Evolutionary conservation across 1,140 invertebrate genomes (phyloP).

Genomic region (Ceratina calcarata): DNA sequence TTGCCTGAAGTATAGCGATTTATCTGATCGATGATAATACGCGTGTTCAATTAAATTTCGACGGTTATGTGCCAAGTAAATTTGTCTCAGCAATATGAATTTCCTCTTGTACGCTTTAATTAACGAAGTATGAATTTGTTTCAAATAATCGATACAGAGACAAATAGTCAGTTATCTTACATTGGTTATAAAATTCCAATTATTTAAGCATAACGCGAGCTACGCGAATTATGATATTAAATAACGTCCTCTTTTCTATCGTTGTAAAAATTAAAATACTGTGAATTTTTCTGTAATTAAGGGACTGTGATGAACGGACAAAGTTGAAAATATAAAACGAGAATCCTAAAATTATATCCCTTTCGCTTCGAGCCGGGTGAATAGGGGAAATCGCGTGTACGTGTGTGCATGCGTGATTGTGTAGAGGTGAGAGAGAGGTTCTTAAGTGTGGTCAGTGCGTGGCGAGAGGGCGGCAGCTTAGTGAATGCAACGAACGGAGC

Average conservation of each 20-base stretch:
- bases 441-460: slow-evolving; percentile 19
- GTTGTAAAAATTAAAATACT: too few species aligned
- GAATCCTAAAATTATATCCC: background rate
- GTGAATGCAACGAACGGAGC: background rate
- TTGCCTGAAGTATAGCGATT: background rate
- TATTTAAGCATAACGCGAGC: too few species aligned
- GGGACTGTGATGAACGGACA: background rate
- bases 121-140: too few species aligned
- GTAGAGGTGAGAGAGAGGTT: slow-evolving; percentile 5
- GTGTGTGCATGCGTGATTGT: background rate
- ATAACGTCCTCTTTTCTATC: too few species aligned
- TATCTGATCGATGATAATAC: background rate
- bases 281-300: background rate
- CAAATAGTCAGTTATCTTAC: too few species aligned
- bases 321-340: background rate
- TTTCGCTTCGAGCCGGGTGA: background rate
- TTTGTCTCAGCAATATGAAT: too few species aligned
- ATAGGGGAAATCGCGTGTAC: background rate
- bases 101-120: too few species aligned
- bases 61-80: too few species aligned
- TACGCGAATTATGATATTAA: too few species aligned
- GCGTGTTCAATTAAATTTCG: too few species aligned
- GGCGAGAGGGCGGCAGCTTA: slow-evolving; percentile 13
- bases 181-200: too few species aligned
- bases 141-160: too few species aligned